A percentile compares a stretch with the other conserved stretches of the same genome.
Conservation (phyloP, 2,797 vertebrate genomes). For the Galaxias olidus region DNA sequence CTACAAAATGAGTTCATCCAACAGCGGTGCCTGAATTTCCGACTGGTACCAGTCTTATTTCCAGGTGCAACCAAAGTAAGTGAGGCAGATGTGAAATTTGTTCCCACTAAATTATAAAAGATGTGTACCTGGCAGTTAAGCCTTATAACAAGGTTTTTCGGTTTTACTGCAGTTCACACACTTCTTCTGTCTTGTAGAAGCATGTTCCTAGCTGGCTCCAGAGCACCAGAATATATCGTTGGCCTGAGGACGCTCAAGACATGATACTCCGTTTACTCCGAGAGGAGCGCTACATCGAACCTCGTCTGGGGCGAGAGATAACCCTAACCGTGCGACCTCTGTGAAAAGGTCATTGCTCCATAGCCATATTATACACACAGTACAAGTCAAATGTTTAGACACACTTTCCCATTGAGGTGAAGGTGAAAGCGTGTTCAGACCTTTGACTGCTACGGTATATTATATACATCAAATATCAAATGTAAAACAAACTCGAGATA, state of each 20-base stretch:
- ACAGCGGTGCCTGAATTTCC: conserved; percentile 94
- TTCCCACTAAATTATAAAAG: conserved; percentile 15
- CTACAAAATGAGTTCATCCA: conserved; percentile 97
- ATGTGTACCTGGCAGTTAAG: background rate
- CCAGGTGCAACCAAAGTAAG: conserved; percentile 87
- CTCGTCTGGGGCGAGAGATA: conserved; percentile 80
- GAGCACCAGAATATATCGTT: conserved; percentile 88
- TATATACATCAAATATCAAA: too few species aligned
- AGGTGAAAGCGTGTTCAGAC: too few species aligned
- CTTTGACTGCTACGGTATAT: too few species aligned
- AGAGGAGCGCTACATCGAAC: conserved; percentile 88
- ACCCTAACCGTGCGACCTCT: conserved; percentile 84
- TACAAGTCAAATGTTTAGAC: too few species aligned
- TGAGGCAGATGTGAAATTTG: background rate
- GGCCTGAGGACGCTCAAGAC: conserved; percentile 86
- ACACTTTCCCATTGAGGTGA: too few species aligned
- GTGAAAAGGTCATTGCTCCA: conserved; percentile 30
- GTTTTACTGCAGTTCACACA: background rate
- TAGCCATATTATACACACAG: background rate
- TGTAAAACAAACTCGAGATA: too few species aligned
- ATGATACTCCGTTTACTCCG: conserved; percentile 87
- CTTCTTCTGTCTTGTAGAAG: conserved; percentile 66
- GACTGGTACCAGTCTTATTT: conserved; percentile 93
- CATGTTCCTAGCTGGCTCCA: conserved; percentile 91
- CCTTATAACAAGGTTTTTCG: background rate